phyloP scores from a whole-genome alignment of 2,113 vertebrate species.

The Thalassarche chlororhynchos region DNA sequence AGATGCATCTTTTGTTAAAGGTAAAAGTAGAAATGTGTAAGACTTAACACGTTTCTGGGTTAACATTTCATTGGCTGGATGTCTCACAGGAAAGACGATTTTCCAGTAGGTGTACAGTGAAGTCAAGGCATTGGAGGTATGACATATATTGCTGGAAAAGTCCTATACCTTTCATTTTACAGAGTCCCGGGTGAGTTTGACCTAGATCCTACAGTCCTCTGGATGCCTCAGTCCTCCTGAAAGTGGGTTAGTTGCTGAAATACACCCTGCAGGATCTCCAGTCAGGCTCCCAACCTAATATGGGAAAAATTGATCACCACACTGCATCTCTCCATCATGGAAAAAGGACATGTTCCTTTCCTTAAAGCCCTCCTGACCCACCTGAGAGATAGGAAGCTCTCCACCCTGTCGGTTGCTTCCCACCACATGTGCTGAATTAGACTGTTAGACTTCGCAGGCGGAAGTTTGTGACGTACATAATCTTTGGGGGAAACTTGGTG shows the following conservation, averaged over 20 bases:
- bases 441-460: accelerated
- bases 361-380: not conserved
- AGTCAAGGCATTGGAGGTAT: not conserved
- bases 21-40: not conserved
- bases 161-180: not conserved
- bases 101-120: not conserved
- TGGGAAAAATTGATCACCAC: accelerated
- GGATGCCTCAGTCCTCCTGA: not conserved
- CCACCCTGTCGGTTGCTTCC: not conserved
- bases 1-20: not conserved
- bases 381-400: not conserved
- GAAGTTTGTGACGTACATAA: accelerated
- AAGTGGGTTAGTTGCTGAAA: not conserved
- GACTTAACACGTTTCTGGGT: not conserved
- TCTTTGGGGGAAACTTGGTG: not conserved
- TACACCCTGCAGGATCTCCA: not conserved
- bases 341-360: not conserved
- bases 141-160: not conserved
- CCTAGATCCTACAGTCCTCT: not conserved
- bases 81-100: not conserved
- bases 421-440: not conserved
- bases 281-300: not conserved
- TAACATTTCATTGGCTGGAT: not conserved
- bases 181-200: not conserved
- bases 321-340: not conserved